Conservation (phyloP, 2,888 invertebrate species). For the Nemapogon koenigi region DNA sequence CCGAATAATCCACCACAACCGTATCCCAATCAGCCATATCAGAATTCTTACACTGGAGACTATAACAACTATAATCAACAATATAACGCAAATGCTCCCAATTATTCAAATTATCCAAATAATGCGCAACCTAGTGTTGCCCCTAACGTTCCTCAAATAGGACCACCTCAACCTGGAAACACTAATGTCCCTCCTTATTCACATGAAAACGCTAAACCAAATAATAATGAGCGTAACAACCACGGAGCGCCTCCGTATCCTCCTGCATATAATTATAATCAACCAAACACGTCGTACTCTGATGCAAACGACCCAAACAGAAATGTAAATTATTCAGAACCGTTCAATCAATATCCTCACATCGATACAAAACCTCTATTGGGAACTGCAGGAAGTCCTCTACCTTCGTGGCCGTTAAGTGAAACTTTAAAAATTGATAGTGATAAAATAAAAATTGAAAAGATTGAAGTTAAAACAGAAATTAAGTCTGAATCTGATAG, state of each 20-base stretch:
- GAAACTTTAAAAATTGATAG: conserved; percentile 46
- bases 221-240: conserved; percentile 20
- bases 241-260: conserved; percentile 21
- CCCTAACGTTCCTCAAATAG: conserved; percentile 13
- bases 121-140: conserved; percentile 23
- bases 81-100: conserved; percentile 32
- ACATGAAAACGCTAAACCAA: conserved; percentile 29
- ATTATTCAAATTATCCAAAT: conserved; percentile 37
- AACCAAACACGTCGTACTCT: conserved; percentile 30
- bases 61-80: conserved; percentile 30
- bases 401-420: conserved; percentile 49
- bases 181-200: conserved; percentile 23
- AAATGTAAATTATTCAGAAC: conserved; percentile 30
- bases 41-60: conserved; percentile 30
- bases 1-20: conserved; percentile 14
- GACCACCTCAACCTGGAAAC: conserved; percentile 18
- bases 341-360: conserved; percentile 36
- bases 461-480: conserved; percentile 34
- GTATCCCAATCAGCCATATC: conserved; percentile 30
- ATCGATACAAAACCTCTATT: conserved; percentile 48
- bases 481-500: conserved; percentile 60
- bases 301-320: conserved; percentile 27
- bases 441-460: conserved; percentile 49
- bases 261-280: conserved; percentile 31
- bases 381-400: conserved; percentile 41